phyloP scores from a whole-genome alignment of 2,888 invertebrate species.

The Rhamphomyia laevipes region DNA sequence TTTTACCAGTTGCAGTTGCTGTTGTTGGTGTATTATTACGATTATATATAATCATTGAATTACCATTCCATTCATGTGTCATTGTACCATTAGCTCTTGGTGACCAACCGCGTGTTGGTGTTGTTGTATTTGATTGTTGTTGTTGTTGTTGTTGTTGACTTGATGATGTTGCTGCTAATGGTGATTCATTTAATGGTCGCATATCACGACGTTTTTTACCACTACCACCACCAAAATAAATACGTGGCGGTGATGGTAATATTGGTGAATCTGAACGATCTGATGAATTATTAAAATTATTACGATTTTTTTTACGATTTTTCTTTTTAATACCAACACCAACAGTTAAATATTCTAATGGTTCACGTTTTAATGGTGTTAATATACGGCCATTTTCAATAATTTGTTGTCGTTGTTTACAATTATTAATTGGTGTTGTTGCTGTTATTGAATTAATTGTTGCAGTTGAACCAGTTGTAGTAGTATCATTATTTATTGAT shows the following conservation, averaged over 20 bases:
- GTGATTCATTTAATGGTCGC: constrained; percentile 40
- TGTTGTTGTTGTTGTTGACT: constrained; percentile 16
- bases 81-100: constrained; percentile 11
- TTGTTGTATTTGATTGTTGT: constrained; percentile 9
- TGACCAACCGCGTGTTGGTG: constrained; percentile 10
- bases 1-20: constrained; percentile 19
- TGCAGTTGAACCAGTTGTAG: constrained; percentile 7
- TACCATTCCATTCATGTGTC: constrained; percentile 52
- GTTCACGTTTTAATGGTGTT: constrained; percentile 57
- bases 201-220: constrained; percentile 43
- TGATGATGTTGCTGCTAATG: constrained; percentile 10
- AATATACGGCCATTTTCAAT: constrained; percentile 40
- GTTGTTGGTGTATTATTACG: constrained; percentile 40
- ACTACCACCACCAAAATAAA: constrained; percentile 46
- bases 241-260: constrained; percentile 54
- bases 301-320: constrained; percentile 53
- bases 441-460: constrained; percentile 11
- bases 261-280: constrained; percentile 59
- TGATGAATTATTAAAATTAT: constrained; percentile 33
- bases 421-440: constrained; percentile 8
- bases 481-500: constrained; percentile 11
- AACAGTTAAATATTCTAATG: constrained; percentile 61
- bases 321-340: constrained; percentile 56
- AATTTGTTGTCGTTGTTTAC: constrained; percentile 24
- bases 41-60: constrained; percentile 57